These are phyloP conservation scores for Scolopax rusticola DNA, from an alignment of 2,797 vertebrate species.

Conservation along the genomic window DNA sequence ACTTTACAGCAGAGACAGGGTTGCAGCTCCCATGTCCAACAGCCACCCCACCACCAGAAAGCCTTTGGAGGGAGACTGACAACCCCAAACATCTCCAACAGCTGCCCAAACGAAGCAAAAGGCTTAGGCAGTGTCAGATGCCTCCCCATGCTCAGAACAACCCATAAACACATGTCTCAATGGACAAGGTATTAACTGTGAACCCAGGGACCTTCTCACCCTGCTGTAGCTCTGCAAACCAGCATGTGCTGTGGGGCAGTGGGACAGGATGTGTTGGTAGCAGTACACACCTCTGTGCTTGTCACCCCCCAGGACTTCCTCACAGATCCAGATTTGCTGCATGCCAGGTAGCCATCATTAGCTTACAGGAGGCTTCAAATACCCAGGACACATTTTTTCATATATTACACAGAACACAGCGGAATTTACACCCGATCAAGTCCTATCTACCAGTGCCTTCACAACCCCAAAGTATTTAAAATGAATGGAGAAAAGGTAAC, in stretches of 20 bases:
- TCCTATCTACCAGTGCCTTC: fast-evolving
- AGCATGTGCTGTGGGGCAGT: background rate
- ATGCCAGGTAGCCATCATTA: background rate
- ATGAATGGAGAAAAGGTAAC: background rate
- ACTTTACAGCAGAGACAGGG: background rate
- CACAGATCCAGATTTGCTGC: background rate
- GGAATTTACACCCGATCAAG: background rate
- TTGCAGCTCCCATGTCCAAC: background rate
- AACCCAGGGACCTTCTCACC: background rate
- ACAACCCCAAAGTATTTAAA: background rate
- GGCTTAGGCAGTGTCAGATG: background rate
- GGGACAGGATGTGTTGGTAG: background rate
- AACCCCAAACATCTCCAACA: background rate
- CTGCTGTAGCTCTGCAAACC: background rate
- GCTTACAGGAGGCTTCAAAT: background rate
- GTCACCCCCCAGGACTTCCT: background rate
- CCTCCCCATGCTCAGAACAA: fast-evolving
- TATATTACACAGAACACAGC: background rate
- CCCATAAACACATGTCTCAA: background rate
- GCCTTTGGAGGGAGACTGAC: background rate
- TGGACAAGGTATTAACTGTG: background rate
- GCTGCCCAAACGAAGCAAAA: background rate
- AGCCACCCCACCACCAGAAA: background rate
- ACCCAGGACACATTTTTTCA: background rate
- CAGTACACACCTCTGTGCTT: background rate